Evolutionary conservation across 2,797 vertebrate genomes (phyloP).

Genomic region (Mus minutoides): DNA sequence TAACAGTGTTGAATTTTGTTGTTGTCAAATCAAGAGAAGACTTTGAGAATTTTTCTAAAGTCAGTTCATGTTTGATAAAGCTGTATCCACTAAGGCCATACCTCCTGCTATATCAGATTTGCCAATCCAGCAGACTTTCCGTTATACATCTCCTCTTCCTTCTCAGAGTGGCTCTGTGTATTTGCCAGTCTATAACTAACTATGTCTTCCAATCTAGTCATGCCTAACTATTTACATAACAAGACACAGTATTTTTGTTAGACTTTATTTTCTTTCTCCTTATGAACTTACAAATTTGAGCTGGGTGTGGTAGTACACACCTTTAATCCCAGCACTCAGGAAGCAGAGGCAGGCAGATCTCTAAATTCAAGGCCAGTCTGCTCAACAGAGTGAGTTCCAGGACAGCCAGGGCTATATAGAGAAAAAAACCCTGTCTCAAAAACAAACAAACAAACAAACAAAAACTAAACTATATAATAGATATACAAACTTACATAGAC

Average conservation of each 20-base stretch:
- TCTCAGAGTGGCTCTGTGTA: background rate
- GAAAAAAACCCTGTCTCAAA: background rate
- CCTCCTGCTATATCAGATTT: background rate
- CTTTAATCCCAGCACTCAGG: too few species aligned
- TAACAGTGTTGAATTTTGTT: background rate
- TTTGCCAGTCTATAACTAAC: background rate
- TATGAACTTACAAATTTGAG: background rate
- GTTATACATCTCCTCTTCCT: background rate
- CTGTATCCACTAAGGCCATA: background rate
- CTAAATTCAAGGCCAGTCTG: background rate
- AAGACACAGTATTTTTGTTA: background rate
- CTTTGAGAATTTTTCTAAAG: constrained; percentile 12
- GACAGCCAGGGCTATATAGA: background rate
- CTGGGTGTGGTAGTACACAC: background rate
- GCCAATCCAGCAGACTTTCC: background rate
- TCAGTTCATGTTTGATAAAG: constrained; percentile 3
- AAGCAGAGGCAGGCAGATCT: background rate
- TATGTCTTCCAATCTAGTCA: background rate
- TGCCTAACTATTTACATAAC: background rate
- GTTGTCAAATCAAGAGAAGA: background rate
- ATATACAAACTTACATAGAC: background rate
- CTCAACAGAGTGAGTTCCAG: background rate
- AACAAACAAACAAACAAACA: background rate
- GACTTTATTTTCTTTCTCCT: constrained; percentile 15
- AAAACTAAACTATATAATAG: background rate